Conservation (phyloP, 2,888 invertebrate genomes). For the Drosophila limbata region DNA sequence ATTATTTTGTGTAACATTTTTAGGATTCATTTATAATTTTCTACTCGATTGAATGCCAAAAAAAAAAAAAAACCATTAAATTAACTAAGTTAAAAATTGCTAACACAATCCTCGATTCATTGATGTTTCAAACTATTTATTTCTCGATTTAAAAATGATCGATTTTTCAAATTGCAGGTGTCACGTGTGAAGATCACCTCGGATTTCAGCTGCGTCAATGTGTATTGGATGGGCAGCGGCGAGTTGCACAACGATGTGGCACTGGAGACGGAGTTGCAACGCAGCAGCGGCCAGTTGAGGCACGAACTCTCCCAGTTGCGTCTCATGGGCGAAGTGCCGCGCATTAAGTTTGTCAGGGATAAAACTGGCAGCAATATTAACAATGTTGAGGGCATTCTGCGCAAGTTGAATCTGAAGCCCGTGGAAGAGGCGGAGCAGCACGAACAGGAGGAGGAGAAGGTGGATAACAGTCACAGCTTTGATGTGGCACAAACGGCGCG, state of each 20-base stretch:
- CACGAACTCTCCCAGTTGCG: constrained; percentile 91
- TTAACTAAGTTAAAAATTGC: too few relatives aligned
- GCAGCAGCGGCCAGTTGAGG: constrained; percentile 87
- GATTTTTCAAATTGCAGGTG: constrained; percentile 86
- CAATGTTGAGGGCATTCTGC: constrained; percentile 88
- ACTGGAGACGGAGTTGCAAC: constrained; percentile 87
- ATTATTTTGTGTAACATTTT: too few relatives aligned
- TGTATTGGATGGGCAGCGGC: constrained; percentile 90
- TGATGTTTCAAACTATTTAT: too few relatives aligned
- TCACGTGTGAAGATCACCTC: constrained; percentile 89
- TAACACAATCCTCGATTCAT: too few relatives aligned
- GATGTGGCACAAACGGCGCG: constrained; percentile 48
- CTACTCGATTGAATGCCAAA: too few relatives aligned
- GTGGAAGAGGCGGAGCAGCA: constrained; percentile 4
- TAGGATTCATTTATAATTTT: too few relatives aligned
- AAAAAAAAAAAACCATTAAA: too few relatives aligned
- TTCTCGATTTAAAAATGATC: too few relatives aligned
- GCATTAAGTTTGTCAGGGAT: constrained; percentile 91
- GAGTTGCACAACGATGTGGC: constrained; percentile 63
- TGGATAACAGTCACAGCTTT: background rate
- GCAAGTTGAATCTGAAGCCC: constrained; percentile 50
- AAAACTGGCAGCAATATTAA: constrained; percentile 86
- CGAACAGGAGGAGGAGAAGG: background rate
- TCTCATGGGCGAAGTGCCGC: constrained; percentile 91
- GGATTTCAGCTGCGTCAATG: constrained; percentile 89